Evolutionary conservation across 2,113 vertebrate species (phyloP).

Genomic region (Cyanoramphus novaezelandiae): DNA sequence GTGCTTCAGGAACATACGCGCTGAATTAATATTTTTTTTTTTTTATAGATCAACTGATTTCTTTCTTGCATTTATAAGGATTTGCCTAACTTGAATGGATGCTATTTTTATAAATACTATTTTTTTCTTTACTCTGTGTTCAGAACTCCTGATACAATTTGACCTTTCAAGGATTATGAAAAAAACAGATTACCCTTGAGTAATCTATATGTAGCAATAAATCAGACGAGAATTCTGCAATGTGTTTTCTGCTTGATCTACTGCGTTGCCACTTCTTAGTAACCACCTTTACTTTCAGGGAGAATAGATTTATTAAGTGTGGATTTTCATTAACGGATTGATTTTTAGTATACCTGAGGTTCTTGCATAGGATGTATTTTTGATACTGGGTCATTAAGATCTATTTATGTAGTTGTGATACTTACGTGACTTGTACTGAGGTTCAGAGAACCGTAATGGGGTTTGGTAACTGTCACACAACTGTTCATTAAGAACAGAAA

Average conservation of each 20-base stretch:
- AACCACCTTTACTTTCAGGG: slow-evolving; percentile 59
- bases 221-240: slow-evolving; percentile 11
- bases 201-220: slow-evolving; percentile 72
- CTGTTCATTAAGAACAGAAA: slow-evolving; percentile 35
- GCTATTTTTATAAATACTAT: slow-evolving; percentile 75
- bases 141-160: slow-evolving; percentile 22
- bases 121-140: background rate
- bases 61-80: slow-evolving; percentile 69
- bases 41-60: slow-evolving; percentile 41
- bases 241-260: slow-evolving; percentile 18
- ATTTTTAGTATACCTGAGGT: slow-evolving; percentile 55
- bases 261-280: slow-evolving; percentile 38
- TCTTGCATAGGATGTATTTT: slow-evolving; percentile 74
- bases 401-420: slow-evolving; percentile 55
- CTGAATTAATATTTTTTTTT: background rate
- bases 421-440: slow-evolving; percentile 24
- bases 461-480: slow-evolving; percentile 27
- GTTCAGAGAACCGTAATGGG: background rate
- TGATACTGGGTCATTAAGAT: slow-evolving; percentile 65
- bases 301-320: slow-evolving; percentile 61
- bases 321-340: slow-evolving; percentile 61
- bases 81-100: slow-evolving; percentile 63
- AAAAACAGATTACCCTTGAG: slow-evolving; percentile 11
- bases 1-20: slow-evolving; percentile 61
- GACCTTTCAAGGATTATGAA: slow-evolving; percentile 13